A percentile compares a stretch with the other conserved stretches of the same genome.
Evolutionary conservation across 2,113 vertebrate species (phyloP).

Genomic region (Petroica traversi): DNA sequence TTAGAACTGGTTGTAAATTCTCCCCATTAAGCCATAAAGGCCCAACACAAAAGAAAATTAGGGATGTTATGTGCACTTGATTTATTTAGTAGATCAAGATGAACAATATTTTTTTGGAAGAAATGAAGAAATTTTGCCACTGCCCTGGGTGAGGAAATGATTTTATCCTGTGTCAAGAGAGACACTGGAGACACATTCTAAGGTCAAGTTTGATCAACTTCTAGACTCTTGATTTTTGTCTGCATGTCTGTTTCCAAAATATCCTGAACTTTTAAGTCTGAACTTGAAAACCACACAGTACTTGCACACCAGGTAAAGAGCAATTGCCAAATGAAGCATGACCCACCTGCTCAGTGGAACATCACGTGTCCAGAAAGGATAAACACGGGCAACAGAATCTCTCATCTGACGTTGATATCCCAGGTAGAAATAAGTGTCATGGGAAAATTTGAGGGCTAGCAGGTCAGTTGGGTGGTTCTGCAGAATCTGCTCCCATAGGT

Average conservation of each 20-base stretch:
- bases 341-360: conserved; percentile 84
- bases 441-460: conserved; percentile 89
- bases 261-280: neutral
- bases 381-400: conserved; percentile 86
- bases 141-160: neutral
- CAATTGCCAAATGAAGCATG: neutral
- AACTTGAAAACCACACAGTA: neutral
- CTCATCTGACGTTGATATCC: conserved; percentile 83
- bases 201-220: neutral
- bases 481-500: conserved; percentile 88
- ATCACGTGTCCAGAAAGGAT: conserved; percentile 87
- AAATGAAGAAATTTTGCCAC: neutral
- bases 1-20: neutral
- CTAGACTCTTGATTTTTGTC: neutral
- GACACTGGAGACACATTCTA: neutral
- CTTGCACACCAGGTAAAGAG: neutral
- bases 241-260: neutral
- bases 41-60: neutral
- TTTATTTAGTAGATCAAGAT: neutral
- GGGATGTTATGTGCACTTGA: neutral
- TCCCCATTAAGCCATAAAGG: neutral
- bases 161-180: neutral
- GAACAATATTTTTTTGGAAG: neutral
- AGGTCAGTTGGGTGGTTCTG: conserved; percentile 88
- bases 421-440: conserved; percentile 88